Conservation (phyloP, 2,113 vertebrate species). For the Edolisoma coerulescens region DNA sequence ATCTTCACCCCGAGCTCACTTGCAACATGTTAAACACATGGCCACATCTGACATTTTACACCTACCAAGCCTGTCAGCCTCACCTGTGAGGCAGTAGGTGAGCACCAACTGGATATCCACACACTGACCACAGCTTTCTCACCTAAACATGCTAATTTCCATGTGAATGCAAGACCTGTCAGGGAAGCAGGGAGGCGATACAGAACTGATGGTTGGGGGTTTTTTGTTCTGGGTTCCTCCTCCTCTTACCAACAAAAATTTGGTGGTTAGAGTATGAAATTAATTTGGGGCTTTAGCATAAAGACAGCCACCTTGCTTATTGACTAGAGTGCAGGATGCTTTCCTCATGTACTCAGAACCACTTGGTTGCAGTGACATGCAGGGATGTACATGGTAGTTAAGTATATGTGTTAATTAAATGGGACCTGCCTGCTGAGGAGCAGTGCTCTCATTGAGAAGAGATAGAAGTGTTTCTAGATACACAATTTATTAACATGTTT, state of each 20-base stretch:
- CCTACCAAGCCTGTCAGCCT: not conserved
- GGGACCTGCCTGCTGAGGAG: not conserved
- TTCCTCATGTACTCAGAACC: not conserved
- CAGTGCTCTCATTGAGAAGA: not conserved
- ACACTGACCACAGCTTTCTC: not conserved
- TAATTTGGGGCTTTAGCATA: not conserved
- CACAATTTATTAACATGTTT: not conserved
- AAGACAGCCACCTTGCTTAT: not conserved
- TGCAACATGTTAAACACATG: not conserved
- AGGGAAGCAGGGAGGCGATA: not conserved
- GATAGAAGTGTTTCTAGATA: not conserved
- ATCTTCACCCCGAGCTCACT: not conserved
- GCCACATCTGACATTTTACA: not conserved
- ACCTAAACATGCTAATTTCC: not conserved
- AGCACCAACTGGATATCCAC: not conserved
- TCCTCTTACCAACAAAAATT: not conserved
- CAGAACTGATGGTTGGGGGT: fast-evolving
- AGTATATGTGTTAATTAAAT: not conserved
- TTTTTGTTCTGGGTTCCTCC: not conserved
- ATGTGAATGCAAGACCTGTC: not conserved
- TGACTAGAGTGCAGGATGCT: not conserved
- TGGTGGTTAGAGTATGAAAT: not conserved
- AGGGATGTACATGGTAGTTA: not conserved
- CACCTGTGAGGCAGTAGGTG: not conserved
- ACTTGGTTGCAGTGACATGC: not conserved